Percentiles rank a stretch among this genome's conserved stretches.
phyloP scores from a whole-genome alignment of 2,888 invertebrate species.

The Brachyptera putata region DNA sequence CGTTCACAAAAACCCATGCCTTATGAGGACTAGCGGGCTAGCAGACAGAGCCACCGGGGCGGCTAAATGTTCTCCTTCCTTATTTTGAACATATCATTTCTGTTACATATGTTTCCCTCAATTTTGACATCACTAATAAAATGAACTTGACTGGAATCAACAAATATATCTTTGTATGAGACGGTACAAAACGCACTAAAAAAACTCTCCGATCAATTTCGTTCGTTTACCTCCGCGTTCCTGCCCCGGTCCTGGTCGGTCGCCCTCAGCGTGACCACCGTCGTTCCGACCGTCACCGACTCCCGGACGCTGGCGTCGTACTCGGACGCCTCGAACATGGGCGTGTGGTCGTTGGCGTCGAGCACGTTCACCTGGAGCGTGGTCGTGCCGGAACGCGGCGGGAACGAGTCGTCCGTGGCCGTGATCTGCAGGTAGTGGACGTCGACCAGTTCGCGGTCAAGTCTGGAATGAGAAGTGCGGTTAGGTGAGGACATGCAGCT shows the following conservation, averaged over 20 bases:
- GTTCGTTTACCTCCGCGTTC: constrained; percentile 80
- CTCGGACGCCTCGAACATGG: constrained; percentile 85
- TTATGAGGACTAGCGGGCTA: too few species aligned
- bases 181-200: too few species aligned
- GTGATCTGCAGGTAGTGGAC: constrained; percentile 89
- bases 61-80: too few species aligned
- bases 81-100: too few species aligned
- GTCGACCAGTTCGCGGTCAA: constrained; percentile 85
- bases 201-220: too few species aligned
- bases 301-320: constrained; percentile 88
- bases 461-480: constrained; percentile 43
- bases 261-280: constrained; percentile 84
- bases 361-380: constrained; percentile 85
- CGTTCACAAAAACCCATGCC: too few species aligned
- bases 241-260: constrained; percentile 88
- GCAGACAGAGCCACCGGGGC: too few species aligned
- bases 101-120: too few species aligned
- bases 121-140: too few species aligned
- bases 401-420: constrained; percentile 83
- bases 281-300: constrained; percentile 81
- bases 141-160: too few species aligned
- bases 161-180: too few species aligned
- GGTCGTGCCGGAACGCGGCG: constrained; percentile 84
- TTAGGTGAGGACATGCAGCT: too few species aligned
- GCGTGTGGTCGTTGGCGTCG: constrained; percentile 94